Percentiles rank a stretch among this genome's conserved stretches.
These are phyloP conservation scores for Spatula versicolor DNA, from an alignment of 2,797 vertebrate genomes.

Conservation along the genomic window DNA sequence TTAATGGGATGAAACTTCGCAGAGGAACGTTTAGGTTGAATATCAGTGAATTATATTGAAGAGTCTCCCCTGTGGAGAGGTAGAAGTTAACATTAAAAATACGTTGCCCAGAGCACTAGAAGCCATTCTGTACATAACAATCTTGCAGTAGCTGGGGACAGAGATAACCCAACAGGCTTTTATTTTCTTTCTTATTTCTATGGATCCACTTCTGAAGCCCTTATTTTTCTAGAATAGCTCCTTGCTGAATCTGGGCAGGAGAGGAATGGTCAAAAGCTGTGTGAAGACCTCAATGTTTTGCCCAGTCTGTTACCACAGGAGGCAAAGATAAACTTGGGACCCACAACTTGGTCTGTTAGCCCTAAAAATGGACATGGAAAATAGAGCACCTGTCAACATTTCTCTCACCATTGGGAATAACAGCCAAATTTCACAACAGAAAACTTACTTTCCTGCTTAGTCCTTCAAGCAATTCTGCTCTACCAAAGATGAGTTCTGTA, in stretches of 20 bases:
- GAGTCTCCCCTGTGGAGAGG: conserved; percentile 16
- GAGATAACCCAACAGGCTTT: background rate
- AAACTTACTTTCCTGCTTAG: background rate
- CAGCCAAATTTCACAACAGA: background rate
- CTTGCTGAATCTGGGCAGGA: background rate
- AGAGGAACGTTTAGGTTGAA: conserved; percentile 14
- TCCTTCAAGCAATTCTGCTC: background rate
- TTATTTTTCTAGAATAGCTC: background rate
- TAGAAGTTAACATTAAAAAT: conserved; percentile 47
- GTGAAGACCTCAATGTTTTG: background rate
- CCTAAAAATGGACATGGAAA: background rate
- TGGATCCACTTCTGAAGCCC: background rate
- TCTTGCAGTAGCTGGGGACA: background rate
- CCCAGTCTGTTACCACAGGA: background rate
- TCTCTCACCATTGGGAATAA: background rate
- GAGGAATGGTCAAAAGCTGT: background rate
- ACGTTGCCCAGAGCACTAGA: conserved; percentile 38
- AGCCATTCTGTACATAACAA: background rate
- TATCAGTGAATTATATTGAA: conserved; percentile 1
- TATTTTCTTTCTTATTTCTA: background rate
- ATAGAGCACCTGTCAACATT: background rate
- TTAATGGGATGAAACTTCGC: conserved; percentile 44
- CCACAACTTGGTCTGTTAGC: background rate
- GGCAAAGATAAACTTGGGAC: background rate
- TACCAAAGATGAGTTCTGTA: background rate